Conservation (phyloP, 1,140 invertebrate genomes). For the Scaptomyza graminum region DNA sequence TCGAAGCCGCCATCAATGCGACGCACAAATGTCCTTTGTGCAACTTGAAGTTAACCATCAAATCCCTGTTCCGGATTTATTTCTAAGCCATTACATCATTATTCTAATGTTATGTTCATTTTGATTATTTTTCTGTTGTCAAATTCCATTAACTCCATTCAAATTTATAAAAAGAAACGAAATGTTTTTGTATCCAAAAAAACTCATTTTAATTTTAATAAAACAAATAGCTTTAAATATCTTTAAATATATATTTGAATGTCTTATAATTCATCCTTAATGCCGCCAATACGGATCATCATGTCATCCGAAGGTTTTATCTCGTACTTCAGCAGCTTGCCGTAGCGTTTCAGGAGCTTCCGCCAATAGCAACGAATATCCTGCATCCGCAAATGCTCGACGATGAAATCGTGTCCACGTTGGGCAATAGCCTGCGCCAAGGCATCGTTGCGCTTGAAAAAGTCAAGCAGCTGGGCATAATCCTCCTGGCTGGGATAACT, state of each 20-base stretch:
- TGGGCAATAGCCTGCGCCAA: constrained; percentile 92
- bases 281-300: constrained; percentile 82
- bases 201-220: too few species aligned
- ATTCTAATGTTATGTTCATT: not conserved
- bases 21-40: constrained; percentile 62
- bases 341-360: constrained; percentile 91
- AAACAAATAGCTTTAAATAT: not conserved
- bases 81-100: constrained; percentile 23
- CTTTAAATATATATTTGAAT: too few species aligned
- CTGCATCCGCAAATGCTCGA: constrained; percentile 92
- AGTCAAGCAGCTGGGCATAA: constrained; percentile 89
- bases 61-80: constrained; percentile 54
- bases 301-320: constrained; percentile 85
- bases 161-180: not conserved
- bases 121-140: not conserved
- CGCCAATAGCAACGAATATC: constrained; percentile 96
- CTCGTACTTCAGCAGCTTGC: constrained; percentile 90
- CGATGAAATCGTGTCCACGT: constrained; percentile 92
- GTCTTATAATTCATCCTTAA: constrained; percentile 60
- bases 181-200: too few species aligned
- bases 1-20: constrained; percentile 29
- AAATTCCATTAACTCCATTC: not conserved
- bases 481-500: constrained; percentile 88
- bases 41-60: constrained; percentile 42
- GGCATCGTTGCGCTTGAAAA: constrained; percentile 91